These are phyloP conservation scores for Emmelina monodactyla DNA, from an alignment of 2,888 invertebrate genomes.

Conservation along the genomic window DNA sequence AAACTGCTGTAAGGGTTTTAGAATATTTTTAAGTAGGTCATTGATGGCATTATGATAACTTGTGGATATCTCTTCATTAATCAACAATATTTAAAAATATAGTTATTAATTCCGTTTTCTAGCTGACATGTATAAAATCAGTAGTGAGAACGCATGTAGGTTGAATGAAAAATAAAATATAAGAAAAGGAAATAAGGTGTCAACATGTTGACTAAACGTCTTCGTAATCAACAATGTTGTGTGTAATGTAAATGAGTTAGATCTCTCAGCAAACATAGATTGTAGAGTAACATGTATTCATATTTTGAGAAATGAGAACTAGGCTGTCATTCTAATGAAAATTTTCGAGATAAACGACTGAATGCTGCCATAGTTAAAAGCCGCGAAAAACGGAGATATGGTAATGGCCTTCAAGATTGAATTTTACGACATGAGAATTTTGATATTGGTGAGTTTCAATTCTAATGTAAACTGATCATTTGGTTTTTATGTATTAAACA, in stretches of 20 bases:
- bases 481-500: neutral
- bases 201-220: conserved; percentile 48
- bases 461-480: neutral
- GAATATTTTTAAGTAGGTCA: no score
- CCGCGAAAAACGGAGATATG: conserved; percentile 22
- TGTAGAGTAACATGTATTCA: conserved; percentile 1
- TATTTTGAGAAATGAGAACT: conserved; percentile 18
- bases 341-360: conserved; percentile 35
- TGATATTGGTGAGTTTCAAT: conserved; percentile 5
- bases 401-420: conserved; percentile 33
- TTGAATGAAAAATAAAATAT: neutral
- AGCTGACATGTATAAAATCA: no score
- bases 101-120: no score
- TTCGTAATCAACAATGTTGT: conserved; percentile 34
- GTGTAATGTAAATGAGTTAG: conserved; percentile 36
- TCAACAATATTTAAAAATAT: no score
- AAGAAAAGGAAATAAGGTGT: conserved; percentile 45
- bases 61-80: no score
- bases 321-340: conserved; percentile 33
- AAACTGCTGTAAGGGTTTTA: no score
- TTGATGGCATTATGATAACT: no score
- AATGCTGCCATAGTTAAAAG: conserved; percentile 19
- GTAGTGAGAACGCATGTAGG: no score
- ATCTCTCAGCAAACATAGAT: neutral
- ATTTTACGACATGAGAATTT: conserved; percentile 21